Base-by-base conservation (phyloP, 2,797 vertebrate genomes). In the Macropodus opercularis region DNA sequence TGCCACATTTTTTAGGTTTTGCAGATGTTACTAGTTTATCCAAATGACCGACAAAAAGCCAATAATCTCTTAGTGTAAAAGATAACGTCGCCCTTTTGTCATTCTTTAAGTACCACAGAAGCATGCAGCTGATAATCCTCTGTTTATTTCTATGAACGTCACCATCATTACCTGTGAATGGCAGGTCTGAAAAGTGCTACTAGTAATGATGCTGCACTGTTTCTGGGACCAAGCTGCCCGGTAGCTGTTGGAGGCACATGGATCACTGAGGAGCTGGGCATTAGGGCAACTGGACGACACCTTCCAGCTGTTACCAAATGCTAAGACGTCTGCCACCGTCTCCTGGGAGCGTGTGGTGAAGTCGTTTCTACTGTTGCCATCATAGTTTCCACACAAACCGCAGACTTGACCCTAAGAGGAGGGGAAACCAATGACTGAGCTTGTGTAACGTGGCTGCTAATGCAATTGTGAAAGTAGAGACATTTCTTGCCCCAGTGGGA, bases 271-370 rank as follows among this genome's bases (percentile, higher is more conserved):
- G 1, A 80, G 21, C 11, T 60, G 10, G 27, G 85, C 83, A 5
- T 88, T 85, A 12, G 90, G 90, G 69, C 94, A 96, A 19, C 63
- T 90, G 11, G 90, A 82, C 4, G 88, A 92, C 60, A 89, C 83
- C 81, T 91, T 95, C 95, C 95, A 96, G 71, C 94, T 94, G 72
- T 94, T 95, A 38, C 91, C 95, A 87, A 96, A 96, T 21, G 84
- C 77, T 19, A 89, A 64, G 21, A 90, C 86, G 65, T 93, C 91
- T 17, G 90, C 80, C 17, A 94, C 93, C 9, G 85, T 79, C 19
- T 92, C 93, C 35, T 88, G 84, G 27, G 91, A 93, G 53, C 93
- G 92, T 24, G 93, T 94, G 19, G 91, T 94, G 64, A 94, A 94
- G 80, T 96, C 95, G 34, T 96, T 96, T 39, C 85, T 91, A 61